Evolutionary conservation across 2,113 vertebrate genomes (phyloP).

Genomic region (Odocoileus virginianus): DNA sequence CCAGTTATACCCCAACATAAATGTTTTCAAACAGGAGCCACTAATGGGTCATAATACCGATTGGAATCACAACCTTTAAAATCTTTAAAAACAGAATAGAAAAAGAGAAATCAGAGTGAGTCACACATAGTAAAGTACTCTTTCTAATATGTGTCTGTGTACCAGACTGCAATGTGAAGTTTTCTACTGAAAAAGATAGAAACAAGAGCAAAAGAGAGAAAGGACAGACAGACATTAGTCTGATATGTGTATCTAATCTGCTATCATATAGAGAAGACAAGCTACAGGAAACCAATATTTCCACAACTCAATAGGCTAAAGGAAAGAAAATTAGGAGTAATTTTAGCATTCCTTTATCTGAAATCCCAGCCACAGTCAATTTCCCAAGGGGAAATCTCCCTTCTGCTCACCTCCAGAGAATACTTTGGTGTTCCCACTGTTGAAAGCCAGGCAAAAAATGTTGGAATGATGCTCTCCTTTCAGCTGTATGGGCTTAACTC

Average conservation of each 20-base stretch:
- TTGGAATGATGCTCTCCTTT: constrained; percentile 98
- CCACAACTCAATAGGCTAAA: neutral
- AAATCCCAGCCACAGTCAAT: neutral
- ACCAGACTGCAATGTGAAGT: neutral
- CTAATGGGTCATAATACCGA: neutral
- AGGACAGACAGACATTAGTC: neutral
- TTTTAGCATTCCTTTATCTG: neutral
- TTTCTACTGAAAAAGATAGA: neutral
- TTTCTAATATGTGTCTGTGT: neutral
- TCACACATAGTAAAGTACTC: neutral
- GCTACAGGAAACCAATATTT: neutral
- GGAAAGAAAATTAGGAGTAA: neutral
- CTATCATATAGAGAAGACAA: neutral
- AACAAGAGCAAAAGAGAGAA: neutral
- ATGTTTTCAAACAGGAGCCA: constrained; percentile 24
- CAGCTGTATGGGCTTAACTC: constrained; percentile 92
- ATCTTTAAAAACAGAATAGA: neutral
- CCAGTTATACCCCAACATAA: neutral
- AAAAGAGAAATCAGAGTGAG: neutral
- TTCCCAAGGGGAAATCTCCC: neutral
- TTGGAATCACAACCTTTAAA: neutral
- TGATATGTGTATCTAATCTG: neutral
- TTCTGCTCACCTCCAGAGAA: constrained; percentile 93
- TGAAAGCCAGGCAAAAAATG: constrained; percentile 98
- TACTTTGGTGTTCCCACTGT: constrained; percentile 95